These are phyloP conservation scores for Pasiphila rectangulata DNA, from an alignment of 2,888 invertebrate species.

Conservation along the genomic window DNA sequence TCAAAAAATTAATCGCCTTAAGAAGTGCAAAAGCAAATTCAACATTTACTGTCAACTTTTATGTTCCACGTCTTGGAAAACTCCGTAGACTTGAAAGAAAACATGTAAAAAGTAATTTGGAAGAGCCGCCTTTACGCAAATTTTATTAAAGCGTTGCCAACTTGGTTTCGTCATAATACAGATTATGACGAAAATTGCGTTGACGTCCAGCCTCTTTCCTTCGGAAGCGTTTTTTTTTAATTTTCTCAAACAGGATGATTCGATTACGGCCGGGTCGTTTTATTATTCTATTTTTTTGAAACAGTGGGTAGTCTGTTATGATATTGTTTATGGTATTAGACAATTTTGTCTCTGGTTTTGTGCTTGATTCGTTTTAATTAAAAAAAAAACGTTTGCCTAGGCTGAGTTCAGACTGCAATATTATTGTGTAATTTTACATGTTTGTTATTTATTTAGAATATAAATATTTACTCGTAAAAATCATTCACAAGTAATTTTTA, in stretches of 20 bases:
- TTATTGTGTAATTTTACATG: too few species aligned
- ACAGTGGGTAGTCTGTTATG: slow-evolving; percentile 41
- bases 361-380: background rate
- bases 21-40: background rate
- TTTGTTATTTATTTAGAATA: too few species aligned
- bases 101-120: slow-evolving; percentile 47
- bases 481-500: too few species aligned
- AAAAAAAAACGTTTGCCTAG: too few species aligned
- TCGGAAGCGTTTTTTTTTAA: slow-evolving; percentile 72
- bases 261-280: slow-evolving; percentile 54
- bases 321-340: slow-evolving; percentile 35
- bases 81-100: slow-evolving; percentile 23
- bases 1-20: background rate
- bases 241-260: slow-evolving; percentile 75
- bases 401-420: too few species aligned
- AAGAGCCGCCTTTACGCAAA: slow-evolving; percentile 43
- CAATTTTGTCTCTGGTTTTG: slow-evolving; percentile 1
- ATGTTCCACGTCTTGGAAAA: slow-evolving; percentile 7
- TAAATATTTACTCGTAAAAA: too few species aligned
- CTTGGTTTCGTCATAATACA: slow-evolving; percentile 66
- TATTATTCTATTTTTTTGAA: slow-evolving; percentile 65
- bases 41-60: background rate
- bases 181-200: slow-evolving; percentile 75
- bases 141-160: slow-evolving; percentile 55
- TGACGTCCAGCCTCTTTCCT: slow-evolving; percentile 62